Base-by-base conservation (phyloP, 1,140 invertebrate species). In the Brachionus plicatilis region DNA sequence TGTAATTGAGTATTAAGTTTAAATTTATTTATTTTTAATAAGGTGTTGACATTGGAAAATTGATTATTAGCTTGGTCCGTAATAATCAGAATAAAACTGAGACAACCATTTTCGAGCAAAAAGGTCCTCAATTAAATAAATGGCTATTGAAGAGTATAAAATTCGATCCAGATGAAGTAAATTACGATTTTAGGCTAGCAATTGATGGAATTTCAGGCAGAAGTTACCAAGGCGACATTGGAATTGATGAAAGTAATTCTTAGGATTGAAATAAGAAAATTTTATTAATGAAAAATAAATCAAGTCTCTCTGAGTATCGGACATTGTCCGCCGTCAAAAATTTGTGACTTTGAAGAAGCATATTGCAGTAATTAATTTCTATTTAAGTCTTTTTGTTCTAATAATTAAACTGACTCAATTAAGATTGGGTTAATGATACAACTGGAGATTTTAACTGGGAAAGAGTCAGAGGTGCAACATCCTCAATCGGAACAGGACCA, bases 331-430 rank as follows among this genome's bases (percentile, higher is more conserved):
- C 82, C 60, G 37, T 50, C 65, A 9, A 20, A 6, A 33, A 17
- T 66, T 6, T 89, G 88, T 85, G 86, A 86, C 80, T 89, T 89
- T 86, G 88, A 89, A 80, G 60, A 86, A 33, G 86, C 85, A 60
- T 85, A 29, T 5, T 87, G 89, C 86, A 88, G 87, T 82, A 8
- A 24, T 80, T 80, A 65, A 65, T 43, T 14, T 45, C 50, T 33
- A 29, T 41, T 82, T 41, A 41, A 60, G 29, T 37, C 5, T 27
- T 82, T 65, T 27, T 14, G 20, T 29, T 14, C 4, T 29, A 29
- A 29, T 29, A 29, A 37, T 37, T 37, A 37, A 37, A 37, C 33
- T 37, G 33, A 37, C 6, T 37, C 33, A 7, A 37, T 7, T 65
- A 53, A 82, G 79, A 29, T 27, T 89, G 88, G 88, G 8, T 37